Evolutionary conservation across 2,888 invertebrate genomes (phyloP).

Genomic region (Proisotoma minuta): DNA sequence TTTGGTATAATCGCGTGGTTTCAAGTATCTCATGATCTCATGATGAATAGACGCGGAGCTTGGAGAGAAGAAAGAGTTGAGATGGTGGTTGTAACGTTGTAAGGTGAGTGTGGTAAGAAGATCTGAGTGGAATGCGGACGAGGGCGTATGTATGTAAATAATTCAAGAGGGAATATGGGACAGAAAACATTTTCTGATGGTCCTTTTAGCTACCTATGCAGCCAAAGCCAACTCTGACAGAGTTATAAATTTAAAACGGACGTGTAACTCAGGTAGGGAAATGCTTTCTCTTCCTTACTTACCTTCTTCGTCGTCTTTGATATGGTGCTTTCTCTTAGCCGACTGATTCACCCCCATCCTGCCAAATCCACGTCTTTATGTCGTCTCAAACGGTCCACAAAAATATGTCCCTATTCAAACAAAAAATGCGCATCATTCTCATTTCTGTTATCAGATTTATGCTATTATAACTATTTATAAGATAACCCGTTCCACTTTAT

Average conservation of each 20-base stretch:
- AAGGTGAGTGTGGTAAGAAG: too few species aligned
- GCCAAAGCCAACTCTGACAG: not conserved
- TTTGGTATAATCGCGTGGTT: too few species aligned
- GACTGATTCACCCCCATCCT: slow-evolving; percentile 56
- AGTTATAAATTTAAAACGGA: not conserved
- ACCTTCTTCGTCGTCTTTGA: slow-evolving; percentile 53
- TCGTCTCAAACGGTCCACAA: not conserved
- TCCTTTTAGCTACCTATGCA: slow-evolving; percentile 3
- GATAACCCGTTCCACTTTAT: too few species aligned
- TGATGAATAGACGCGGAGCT: too few species aligned
- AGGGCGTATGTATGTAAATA: not conserved
- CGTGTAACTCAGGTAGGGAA: not conserved
- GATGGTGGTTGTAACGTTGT: too few species aligned
- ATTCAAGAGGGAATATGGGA: not conserved
- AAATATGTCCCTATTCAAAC: too few species aligned
- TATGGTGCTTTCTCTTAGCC: slow-evolving; percentile 51
- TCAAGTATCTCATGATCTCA: too few species aligned
- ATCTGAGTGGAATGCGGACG: too few species aligned
- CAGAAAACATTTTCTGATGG: slow-evolving; percentile 7
- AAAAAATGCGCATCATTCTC: too few species aligned
- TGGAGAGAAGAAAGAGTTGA: too few species aligned
- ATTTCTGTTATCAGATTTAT: too few species aligned
- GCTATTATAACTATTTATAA: too few species aligned
- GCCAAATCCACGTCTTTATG: not conserved
- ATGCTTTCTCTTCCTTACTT: slow-evolving; percentile 34